phyloP scores from a whole-genome alignment of 2,888 invertebrate genomes.

The Cryptocephalus moraei region DNA sequence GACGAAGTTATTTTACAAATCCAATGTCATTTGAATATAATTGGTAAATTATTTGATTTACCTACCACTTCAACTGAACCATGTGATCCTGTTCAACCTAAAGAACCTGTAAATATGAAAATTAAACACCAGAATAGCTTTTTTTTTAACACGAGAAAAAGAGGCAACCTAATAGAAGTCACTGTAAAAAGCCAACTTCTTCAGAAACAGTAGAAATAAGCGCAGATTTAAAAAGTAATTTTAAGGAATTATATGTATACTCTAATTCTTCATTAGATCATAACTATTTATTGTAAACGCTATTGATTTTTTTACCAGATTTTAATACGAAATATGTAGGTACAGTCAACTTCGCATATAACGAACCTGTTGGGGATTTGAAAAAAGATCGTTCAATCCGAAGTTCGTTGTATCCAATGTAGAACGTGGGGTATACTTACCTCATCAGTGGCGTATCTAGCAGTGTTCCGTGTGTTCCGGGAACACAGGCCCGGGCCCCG shows the following conservation, averaged over 20 bases:
- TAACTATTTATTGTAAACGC: background rate
- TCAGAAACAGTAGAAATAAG: too few relatives aligned
- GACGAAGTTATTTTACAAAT: background rate
- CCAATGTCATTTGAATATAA: background rate
- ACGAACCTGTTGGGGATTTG: too few relatives aligned
- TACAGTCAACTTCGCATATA: too few relatives aligned
- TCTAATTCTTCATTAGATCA: background rate
- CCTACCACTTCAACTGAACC: background rate
- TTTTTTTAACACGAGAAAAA: background rate
- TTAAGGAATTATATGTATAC: background rate
- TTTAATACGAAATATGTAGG: background rate
- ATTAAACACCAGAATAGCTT: background rate
- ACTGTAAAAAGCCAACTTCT: background rate
- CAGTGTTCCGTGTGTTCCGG: too few relatives aligned
- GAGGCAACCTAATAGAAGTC: background rate
- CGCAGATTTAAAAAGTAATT: too few relatives aligned
- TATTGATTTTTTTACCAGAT: too few relatives aligned
- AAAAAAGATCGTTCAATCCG: too few relatives aligned
- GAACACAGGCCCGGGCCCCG: too few relatives aligned
- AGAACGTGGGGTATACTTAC: too few relatives aligned
- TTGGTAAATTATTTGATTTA: too few relatives aligned
- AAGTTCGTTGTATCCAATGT: too few relatives aligned
- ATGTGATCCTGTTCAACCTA: background rate
- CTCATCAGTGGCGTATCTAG: too few relatives aligned
- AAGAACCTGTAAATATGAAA: background rate